A percentile compares a stretch with the other conserved stretches of the same genome.
Evolutionary conservation across 2,888 invertebrate species (phyloP).

Genomic region (Machimus atricapillus): DNA sequence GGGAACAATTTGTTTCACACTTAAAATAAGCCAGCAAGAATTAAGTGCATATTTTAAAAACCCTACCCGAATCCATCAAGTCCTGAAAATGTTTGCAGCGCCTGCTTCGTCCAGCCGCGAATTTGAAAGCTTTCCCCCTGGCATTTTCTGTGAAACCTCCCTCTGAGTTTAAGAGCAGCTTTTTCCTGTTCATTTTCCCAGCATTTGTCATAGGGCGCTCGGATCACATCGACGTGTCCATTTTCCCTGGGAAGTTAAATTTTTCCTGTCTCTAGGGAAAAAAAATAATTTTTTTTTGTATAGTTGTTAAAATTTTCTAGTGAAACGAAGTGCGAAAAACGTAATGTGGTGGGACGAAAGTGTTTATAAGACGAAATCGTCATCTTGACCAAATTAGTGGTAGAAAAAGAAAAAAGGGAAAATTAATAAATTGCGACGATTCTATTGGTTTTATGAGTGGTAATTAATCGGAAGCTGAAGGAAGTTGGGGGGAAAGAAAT

Average conservation of each 20-base stretch:
- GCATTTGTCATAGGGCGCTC: conserved; percentile 22
- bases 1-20: neutral
- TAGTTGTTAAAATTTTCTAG: neutral
- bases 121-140: neutral
- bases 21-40: neutral
- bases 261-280: neutral
- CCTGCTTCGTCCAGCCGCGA: neutral
- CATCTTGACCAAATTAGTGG: neutral
- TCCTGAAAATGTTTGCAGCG: neutral
- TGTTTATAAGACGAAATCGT: neutral
- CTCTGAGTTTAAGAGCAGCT: neutral
- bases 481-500: neutral
- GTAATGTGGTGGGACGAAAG: neutral
- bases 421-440: neutral
- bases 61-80: neutral
- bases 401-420: neutral
- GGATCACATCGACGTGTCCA: conserved; percentile 17
- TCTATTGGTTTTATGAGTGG: neutral
- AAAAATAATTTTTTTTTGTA: neutral
- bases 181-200: conserved; percentile 18
- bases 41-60: neutral
- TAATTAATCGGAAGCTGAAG: neutral
- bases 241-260: neutral
- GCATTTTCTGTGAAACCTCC: neutral
- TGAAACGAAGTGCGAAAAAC: neutral